These are phyloP conservation scores for Batillaria attramentaria DNA, from an alignment of 1,140 invertebrate species.

Conservation along the genomic window DNA sequence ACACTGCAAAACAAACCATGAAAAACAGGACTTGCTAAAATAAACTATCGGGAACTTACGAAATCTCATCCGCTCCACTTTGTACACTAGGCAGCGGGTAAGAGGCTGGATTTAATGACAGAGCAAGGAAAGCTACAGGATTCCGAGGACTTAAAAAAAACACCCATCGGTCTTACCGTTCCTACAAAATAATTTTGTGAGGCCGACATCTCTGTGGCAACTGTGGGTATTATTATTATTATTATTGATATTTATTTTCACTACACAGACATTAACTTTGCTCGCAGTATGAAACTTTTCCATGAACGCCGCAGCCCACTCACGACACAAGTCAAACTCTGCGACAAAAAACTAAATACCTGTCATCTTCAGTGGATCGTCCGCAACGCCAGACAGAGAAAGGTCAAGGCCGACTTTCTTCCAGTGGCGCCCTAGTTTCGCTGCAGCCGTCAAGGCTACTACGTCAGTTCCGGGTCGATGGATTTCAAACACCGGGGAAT, in stretches of 20 bases:
- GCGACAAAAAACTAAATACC: background rate
- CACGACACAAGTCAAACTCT: background rate
- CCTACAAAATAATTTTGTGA: too few species aligned
- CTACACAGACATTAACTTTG: background rate
- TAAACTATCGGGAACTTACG: too few species aligned
- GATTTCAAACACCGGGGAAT: background rate
- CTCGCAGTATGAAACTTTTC: background rate
- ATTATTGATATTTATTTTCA: too few species aligned
- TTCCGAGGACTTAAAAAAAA: too few species aligned
- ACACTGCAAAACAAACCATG: background rate
- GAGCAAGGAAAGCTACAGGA: background rate
- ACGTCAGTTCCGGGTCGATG: background rate
- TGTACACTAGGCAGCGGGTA: background rate
- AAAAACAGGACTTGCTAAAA: background rate
- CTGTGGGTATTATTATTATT: too few species aligned
- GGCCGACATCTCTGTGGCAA: too few species aligned
- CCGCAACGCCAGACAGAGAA: background rate
- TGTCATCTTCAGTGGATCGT: background rate
- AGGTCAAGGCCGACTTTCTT: background rate
- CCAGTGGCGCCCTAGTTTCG: background rate
- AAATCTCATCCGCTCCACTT: too few species aligned
- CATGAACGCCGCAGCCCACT: too few species aligned
- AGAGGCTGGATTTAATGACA: background rate
- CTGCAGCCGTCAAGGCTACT: background rate
- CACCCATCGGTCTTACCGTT: too few species aligned